Percentiles rank a stretch among this genome's conserved stretches.
Evolutionary conservation across 2,113 vertebrate species (phyloP).

Genomic region (Mesitornis unicolor): DNA sequence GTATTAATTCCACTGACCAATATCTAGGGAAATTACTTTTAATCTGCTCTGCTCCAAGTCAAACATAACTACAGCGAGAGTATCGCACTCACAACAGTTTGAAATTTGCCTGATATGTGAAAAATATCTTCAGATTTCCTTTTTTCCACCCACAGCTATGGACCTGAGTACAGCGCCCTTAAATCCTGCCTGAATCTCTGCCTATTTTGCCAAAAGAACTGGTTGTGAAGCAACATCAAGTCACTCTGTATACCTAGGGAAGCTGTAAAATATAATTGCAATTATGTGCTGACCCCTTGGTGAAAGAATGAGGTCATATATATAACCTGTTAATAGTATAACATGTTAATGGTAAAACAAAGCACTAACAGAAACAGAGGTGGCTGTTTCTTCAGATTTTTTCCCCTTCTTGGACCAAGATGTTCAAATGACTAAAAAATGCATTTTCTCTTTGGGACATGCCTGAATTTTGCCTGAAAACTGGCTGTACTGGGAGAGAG

Average conservation of each 20-base stretch:
- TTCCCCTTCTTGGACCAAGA: background rate
- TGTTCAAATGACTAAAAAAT: background rate
- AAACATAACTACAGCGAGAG: background rate
- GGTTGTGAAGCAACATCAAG: background rate
- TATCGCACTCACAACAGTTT: background rate
- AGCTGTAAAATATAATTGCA: background rate
- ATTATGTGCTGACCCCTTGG: background rate
- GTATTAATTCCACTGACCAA: background rate
- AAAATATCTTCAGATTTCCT: conserved; percentile 24
- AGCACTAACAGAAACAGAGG: background rate
- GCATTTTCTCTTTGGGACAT: background rate
- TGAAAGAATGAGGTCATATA: background rate
- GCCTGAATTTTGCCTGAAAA: background rate
- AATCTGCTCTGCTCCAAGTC: background rate
- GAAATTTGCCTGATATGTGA: background rate
- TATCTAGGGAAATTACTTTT: background rate
- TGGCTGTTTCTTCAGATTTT: background rate
- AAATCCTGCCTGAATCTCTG: background rate
- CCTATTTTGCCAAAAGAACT: background rate
- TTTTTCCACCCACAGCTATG: background rate
- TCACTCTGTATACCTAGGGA: background rate
- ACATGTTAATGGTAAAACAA: background rate
- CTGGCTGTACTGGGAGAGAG: background rate
- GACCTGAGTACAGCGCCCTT: background rate
- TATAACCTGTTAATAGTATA: background rate